These are phyloP conservation scores for Lasioglossum marginatum DNA, from an alignment of 2,888 invertebrate genomes.

Conservation along the genomic window DNA sequence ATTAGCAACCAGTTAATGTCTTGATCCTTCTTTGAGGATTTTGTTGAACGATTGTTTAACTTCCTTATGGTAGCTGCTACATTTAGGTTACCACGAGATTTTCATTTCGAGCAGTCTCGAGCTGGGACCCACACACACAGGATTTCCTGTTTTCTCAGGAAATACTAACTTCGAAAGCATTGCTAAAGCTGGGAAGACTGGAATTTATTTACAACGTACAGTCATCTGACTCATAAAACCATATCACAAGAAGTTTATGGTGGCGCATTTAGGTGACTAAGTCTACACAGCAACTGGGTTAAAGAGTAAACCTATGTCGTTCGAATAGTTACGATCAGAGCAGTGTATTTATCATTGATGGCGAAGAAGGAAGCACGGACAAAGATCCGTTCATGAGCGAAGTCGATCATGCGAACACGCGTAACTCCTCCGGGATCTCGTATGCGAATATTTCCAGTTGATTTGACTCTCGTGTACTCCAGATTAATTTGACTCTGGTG, in stretches of 20 bases:
- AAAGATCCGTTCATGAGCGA: slow-evolving; percentile 53
- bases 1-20: too few relatives aligned
- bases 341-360: background rate
- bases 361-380: slow-evolving; percentile 29
- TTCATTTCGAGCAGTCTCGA: too few relatives aligned
- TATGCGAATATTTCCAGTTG: background rate
- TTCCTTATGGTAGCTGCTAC: too few relatives aligned
- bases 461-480: background rate
- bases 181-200: too few relatives aligned
- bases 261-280: background rate
- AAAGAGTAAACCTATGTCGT: background rate
- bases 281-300: background rate
- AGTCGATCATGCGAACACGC: slow-evolving; percentile 38
- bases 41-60: too few relatives aligned
- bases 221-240: background rate
- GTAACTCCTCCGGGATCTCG: slow-evolving; percentile 8
- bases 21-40: too few relatives aligned
- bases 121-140: too few relatives aligned
- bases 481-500: background rate
- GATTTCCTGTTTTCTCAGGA: too few relatives aligned
- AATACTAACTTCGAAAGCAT: too few relatives aligned
- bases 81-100: too few relatives aligned
- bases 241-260: background rate
- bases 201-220: too few relatives aligned
- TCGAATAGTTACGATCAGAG: background rate